Evolutionary conservation across 2,113 vertebrate species (phyloP), one percentile per base, ranked within the genome.

Genomic region (Holacanthus passer): DNA sequence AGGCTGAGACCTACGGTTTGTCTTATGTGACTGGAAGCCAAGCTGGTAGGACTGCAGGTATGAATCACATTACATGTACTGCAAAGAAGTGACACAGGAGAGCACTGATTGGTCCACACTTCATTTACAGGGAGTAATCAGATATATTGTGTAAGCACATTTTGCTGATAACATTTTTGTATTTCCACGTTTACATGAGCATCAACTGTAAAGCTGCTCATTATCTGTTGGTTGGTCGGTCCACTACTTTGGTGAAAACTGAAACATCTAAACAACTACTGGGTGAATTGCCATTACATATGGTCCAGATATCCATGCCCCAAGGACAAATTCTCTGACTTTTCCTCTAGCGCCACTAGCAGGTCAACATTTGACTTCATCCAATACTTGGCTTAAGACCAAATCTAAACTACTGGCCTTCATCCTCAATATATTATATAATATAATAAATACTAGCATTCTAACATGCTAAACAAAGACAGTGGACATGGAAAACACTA

Each of bases 11-110:
- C 19, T 29, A 6, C 62, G 17, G 39, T 37, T 14, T 37, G 63
- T 74, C 74, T 77, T 5, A 37, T 39, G 48, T 32, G 62, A n/a
- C 55, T 69, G 55, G 60, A 53, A n/a, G 72, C 1, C 4, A 27
- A 47, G 20, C 24, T 16, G 55, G 39, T 0, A n/a, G 22, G 16
- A 35, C 47, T 19, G 60, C 41, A 63, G 70, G 59, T 80, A 31
- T 22, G 82, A 70, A 16, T 64, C 64, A 58, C 14, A 16, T 63
- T 22, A 29, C 62, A 43, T 37, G n/a, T 13, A 19, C 47, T 20
- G 56, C 20, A 59, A 59, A 24, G 47, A 53, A 24, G 58, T 2
- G 59, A 56, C 45, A 41, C 37, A 73, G 29, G 17, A 65, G 39
- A 27, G 68, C 27, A 56, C 43, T 5, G 59, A 56, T 47, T 16